Evolutionary conservation across 2,888 invertebrate species (phyloP), one percentile per base, ranked within the genome.

Genomic region (Spodoptera exigua): DNA sequence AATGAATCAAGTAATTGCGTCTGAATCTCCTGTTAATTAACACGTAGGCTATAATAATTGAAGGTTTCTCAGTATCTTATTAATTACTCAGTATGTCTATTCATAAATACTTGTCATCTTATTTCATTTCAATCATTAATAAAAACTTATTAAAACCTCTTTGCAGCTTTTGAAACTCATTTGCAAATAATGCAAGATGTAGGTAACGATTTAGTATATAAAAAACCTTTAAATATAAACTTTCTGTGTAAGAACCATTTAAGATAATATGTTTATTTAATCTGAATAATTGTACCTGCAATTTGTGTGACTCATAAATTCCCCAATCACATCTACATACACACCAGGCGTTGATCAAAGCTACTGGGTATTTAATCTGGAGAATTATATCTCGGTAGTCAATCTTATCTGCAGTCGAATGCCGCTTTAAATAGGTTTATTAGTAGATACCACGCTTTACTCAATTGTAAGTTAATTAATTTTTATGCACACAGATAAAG

Each of bases 371-470:
- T 55, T 62, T 61, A 60, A 65, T 70, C 52, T 60, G 45, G 41
- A 43, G 64, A 62, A 61, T 68, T 65, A 70, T 73, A 75, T 75
- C 68, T 65, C 32, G 11, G n/a, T 54, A 57, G 57, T 66, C 44
- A 34, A 72, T 70, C 73, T 72, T 67, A 70, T 72, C 67, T 67
- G 17, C 43, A 62, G 18, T 59, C 34, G 34, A 65, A 60, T 48
- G 47, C 56, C 54, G 46, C 59, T 63, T 60, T 63, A 59, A 72
- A 72, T 67, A 53, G 55, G 41, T 67, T 67, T 70, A 57, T 56
- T 55, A 54, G 61, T 52, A 57, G 39, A 32, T 55, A 44, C 56
- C 40, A 46, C 44, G 34, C 39, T 35, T 51, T 13, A 16, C 56
- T 43, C 63, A 58, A 66, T 66, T 56, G 40, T 41, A 43, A 48